These are phyloP conservation scores for Augochlora pura DNA, from an alignment of 1,140 invertebrate genomes.

Conservation along the genomic window DNA sequence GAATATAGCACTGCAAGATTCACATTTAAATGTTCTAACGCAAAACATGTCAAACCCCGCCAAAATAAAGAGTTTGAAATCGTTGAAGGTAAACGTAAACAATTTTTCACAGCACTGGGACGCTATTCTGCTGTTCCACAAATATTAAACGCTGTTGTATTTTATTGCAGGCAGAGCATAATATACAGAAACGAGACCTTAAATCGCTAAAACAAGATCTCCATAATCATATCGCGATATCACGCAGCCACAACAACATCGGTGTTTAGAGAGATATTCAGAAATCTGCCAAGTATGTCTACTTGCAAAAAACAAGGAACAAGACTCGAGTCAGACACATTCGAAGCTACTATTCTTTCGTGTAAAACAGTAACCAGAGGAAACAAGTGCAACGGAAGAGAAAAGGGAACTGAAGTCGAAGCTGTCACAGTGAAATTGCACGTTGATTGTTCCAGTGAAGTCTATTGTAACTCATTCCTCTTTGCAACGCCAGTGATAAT, in stretches of 20 bases:
- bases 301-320: background rate
- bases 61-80: conserved; percentile 68
- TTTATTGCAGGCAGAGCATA: conserved; percentile 73
- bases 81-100: conserved; percentile 71
- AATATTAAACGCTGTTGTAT: background rate
- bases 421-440: background rate
- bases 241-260: conserved; percentile 70
- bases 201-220: conserved; percentile 77
- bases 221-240: conserved; percentile 68
- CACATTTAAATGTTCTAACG: conserved; percentile 73
- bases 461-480: conserved; percentile 13
- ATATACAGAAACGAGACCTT: conserved; percentile 75
- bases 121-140: background rate
- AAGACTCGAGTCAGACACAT: background rate
- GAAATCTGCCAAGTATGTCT: background rate
- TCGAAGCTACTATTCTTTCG: background rate
- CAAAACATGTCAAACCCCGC: conserved; percentile 69
- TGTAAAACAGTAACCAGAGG: background rate
- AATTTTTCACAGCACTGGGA: conserved; percentile 4
- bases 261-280: conserved; percentile 65
- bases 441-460: conserved; percentile 4
- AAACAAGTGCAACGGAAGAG: background rate
- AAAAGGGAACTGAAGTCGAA: background rate
- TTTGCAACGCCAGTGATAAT: conserved; percentile 1
- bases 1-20: conserved; percentile 68